These are phyloP conservation scores for Mormyrus hasselquistii DNA, from an alignment of 2,797 vertebrate species.

Conservation along the genomic window DNA sequence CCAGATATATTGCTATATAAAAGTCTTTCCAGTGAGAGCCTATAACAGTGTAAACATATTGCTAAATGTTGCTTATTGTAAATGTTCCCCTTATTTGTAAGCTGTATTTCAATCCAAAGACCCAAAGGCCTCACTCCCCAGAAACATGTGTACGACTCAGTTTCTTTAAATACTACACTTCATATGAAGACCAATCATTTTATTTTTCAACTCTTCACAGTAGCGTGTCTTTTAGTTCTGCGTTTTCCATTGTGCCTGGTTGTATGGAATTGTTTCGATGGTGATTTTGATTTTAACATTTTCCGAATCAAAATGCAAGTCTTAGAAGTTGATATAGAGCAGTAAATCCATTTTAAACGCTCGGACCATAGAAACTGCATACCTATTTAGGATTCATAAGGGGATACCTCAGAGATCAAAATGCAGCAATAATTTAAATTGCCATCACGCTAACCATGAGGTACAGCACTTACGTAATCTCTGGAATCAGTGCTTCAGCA, in stretches of 20 bases:
- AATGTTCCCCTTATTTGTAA: conserved; percentile 14
- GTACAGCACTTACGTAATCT: neutral
- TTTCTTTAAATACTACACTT: conserved; percentile 21
- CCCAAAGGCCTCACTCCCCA: neutral
- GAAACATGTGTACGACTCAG: neutral
- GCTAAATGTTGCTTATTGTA: conserved; percentile 19
- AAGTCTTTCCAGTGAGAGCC: conserved; percentile 4
- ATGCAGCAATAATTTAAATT: conserved; percentile 20
- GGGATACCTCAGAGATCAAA: conserved; percentile 9
- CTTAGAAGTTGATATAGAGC: neutral
- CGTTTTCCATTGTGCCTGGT: conserved; percentile 8
- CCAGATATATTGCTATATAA: neutral
- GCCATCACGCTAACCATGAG: conserved; percentile 5
- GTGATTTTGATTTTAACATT: conserved; percentile 14
- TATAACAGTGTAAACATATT: neutral
- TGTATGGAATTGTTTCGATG: neutral
- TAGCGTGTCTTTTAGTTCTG: neutral
- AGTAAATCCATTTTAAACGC: neutral
- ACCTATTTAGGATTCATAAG: conserved; percentile 9
- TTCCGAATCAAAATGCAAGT: neutral
- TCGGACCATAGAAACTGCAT: neutral
- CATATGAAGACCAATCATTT: conserved; percentile 14
- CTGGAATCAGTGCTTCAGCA: neutral
- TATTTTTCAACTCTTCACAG: conserved; percentile 7
- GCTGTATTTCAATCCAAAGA: conserved; percentile 18